Percentiles rank a stretch among this genome's conserved stretches.
phyloP scores from a whole-genome alignment of 2,797 vertebrate species.

The Syndactyla subalaris region DNA sequence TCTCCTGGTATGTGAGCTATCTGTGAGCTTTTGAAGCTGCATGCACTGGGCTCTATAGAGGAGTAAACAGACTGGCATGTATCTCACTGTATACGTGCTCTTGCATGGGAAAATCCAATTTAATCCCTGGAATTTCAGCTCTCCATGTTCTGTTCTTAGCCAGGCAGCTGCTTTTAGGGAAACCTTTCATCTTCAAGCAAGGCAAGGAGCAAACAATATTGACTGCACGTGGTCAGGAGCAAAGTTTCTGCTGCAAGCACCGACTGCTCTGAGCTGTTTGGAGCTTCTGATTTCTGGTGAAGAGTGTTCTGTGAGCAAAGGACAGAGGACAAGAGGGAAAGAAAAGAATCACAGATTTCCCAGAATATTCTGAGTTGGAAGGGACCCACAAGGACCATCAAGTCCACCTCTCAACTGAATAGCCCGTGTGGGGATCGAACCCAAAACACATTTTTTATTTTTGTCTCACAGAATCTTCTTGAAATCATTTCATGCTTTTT shows the following conservation, averaged over 20 bases:
- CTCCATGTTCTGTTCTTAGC: not conserved
- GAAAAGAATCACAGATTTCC: not conserved
- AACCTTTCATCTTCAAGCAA: not conserved
- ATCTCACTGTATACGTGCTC: not conserved
- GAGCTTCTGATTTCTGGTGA: not conserved
- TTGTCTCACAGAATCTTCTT: not conserved
- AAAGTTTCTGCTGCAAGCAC: not conserved
- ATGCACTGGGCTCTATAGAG: not conserved
- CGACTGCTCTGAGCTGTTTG: not conserved
- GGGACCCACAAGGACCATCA: not conserved
- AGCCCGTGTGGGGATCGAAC: not conserved
- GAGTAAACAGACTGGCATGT: not conserved
- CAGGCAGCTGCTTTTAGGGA: not conserved
- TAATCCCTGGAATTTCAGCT: slow-evolving; percentile 11
- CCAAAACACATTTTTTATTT: not conserved
- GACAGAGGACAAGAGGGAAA: not conserved
- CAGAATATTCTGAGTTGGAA: not conserved
- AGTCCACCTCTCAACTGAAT: not conserved
- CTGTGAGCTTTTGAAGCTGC: not conserved
- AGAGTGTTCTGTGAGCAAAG: not conserved
- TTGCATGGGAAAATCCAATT: slow-evolving; percentile 24
- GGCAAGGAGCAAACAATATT: not conserved
- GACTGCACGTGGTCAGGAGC: not conserved
- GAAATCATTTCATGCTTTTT: not conserved
- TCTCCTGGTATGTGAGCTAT: slow-evolving; percentile 9